Conservation (phyloP, 2,888 invertebrate species). For the Sclerodermus sp. region DNA sequence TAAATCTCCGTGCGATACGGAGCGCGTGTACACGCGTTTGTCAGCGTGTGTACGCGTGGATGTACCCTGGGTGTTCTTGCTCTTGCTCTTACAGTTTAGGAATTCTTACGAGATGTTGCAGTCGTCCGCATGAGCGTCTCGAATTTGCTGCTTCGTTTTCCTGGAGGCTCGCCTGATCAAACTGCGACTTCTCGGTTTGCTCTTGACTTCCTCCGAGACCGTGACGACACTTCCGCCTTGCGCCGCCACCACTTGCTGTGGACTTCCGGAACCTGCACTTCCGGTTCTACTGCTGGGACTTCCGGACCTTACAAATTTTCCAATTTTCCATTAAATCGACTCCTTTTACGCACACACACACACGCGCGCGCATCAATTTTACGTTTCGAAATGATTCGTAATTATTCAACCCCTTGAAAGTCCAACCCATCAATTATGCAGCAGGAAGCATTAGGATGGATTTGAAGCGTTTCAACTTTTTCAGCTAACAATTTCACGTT, state of each 20-base stretch:
- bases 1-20: too few relatives aligned
- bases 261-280: conserved; percentile 44
- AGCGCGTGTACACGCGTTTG: too few relatives aligned
- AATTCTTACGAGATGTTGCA: conserved; percentile 70
- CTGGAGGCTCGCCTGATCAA: conserved; percentile 78
- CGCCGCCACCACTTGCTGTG: conserved; percentile 44
- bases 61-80: too few relatives aligned
- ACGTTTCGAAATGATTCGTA: too few relatives aligned
- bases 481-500: too few relatives aligned
- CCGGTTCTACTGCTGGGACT: conserved; percentile 48
- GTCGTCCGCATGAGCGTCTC: conserved; percentile 71
- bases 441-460: too few relatives aligned
- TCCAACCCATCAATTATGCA: too few relatives aligned
- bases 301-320: conserved; percentile 38
- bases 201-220: conserved; percentile 58
- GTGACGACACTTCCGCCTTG: conserved; percentile 50
- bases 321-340: neutral
- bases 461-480: too few relatives aligned
- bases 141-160: conserved; percentile 77
- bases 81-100: too few relatives aligned
- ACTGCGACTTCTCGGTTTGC: conserved; percentile 71
- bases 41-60: too few relatives aligned
- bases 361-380: neutral
- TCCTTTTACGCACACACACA: neutral
- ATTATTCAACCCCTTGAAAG: too few relatives aligned